Evolutionary conservation across 2,888 invertebrate genomes (phyloP).

Genomic region (Phyto melanocephala): DNA sequence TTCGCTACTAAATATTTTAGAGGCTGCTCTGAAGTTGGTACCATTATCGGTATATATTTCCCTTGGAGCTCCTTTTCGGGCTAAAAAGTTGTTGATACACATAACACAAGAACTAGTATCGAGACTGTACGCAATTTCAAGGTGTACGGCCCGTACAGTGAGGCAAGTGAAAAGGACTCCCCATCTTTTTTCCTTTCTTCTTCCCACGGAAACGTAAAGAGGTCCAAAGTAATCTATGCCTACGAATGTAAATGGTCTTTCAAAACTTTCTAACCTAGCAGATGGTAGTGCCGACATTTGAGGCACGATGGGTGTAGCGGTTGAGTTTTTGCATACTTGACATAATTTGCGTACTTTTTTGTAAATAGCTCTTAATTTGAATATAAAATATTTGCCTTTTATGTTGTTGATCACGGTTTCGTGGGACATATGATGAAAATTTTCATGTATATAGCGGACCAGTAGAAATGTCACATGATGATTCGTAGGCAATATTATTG

Average conservation of each 20-base stretch:
- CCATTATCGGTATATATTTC: conserved; percentile 43
- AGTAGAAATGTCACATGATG: conserved; percentile 45
- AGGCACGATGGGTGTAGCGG: conserved; percentile 43
- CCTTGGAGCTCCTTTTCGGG: neutral
- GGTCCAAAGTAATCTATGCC: neutral
- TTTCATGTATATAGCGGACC: conserved; percentile 25
- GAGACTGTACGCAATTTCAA: conserved; percentile 51
- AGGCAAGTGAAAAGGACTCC: conserved; percentile 64
- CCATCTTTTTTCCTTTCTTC: conserved; percentile 62
- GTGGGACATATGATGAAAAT: conserved; percentile 38
- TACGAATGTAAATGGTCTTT: conserved; percentile 40
- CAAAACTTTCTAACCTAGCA: conserved; percentile 24
- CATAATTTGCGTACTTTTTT: conserved; percentile 61
- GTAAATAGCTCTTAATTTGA: conserved; percentile 48
- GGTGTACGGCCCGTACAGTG: conserved; percentile 63
- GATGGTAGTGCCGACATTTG: conserved; percentile 61
- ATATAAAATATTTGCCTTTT: conserved; percentile 29
- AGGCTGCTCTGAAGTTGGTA: conserved; percentile 21
- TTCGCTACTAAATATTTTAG: conserved; percentile 15
- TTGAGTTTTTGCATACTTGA: conserved; percentile 56
- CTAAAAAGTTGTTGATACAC: conserved; percentile 40
- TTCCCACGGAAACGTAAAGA: conserved; percentile 55
- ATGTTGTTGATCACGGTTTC: conserved; percentile 50
- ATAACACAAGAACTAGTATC: conserved; percentile 57
- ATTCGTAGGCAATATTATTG: conserved; percentile 33